Percentiles rank a stretch among this genome's conserved stretches.
Evolutionary conservation across 2,888 invertebrate species (phyloP).

Genomic region (Clivina fossor): DNA sequence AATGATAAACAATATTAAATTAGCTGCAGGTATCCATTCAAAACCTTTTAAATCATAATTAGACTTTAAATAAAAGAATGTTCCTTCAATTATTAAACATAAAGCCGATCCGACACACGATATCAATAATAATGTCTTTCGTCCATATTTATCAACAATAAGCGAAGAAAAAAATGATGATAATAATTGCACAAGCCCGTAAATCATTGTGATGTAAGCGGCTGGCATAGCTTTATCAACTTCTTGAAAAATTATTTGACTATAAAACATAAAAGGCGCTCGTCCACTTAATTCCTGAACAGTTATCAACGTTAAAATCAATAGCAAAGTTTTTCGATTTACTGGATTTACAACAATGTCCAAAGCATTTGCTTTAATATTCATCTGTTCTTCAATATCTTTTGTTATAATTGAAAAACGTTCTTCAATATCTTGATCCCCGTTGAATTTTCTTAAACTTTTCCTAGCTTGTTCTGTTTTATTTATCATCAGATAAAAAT

Average conservation of each 20-base stretch:
- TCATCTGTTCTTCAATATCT: conserved; percentile 44
- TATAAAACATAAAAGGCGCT: conserved; percentile 64
- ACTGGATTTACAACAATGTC: neutral
- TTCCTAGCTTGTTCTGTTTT: conserved; percentile 53
- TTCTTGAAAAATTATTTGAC: conserved; percentile 56
- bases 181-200: conserved; percentile 58
- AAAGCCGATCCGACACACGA: conserved; percentile 55
- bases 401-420: conserved; percentile 45
- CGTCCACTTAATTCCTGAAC: conserved; percentile 62
- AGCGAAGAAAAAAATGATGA: conserved; percentile 60
- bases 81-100: conserved; percentile 51
- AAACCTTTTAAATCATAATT: conserved; percentile 47
- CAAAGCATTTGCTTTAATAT: conserved; percentile 35
- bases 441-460: conserved; percentile 55
- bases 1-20: conserved; percentile 54
- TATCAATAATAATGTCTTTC: conserved; percentile 57
- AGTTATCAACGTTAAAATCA: conserved; percentile 37
- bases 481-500: conserved; percentile 52
- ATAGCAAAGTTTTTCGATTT: conserved; percentile 5
- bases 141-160: conserved; percentile 60
- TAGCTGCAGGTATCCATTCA: conserved; percentile 52
- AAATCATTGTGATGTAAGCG: conserved; percentile 45
- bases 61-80: conserved; percentile 54
- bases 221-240: conserved; percentile 52
- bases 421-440: conserved; percentile 52